Evolutionary conservation across 2,888 invertebrate species (phyloP).

Genomic region (Drosophila leonis): DNA sequence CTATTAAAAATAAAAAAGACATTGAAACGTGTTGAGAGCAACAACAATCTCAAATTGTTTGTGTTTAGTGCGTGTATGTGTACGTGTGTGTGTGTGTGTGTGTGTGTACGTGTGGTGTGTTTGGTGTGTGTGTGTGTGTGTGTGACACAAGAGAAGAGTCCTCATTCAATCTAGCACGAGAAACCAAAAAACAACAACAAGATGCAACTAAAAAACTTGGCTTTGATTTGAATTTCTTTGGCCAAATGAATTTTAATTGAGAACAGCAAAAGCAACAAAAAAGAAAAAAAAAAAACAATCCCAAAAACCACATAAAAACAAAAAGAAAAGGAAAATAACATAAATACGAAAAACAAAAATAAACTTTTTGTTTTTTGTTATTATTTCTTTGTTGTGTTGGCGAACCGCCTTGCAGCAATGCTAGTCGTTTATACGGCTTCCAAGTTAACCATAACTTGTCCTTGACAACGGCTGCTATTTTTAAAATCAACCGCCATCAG

Average conservation of each 20-base stretch:
- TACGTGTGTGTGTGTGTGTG: slow-evolving; percentile 15
- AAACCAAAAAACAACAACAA: slow-evolving; percentile 25
- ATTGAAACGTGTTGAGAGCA: slow-evolving; percentile 43
- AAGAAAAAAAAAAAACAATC: slow-evolving; percentile 20
- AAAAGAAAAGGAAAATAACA: slow-evolving; percentile 7
- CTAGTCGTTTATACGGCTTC: slow-evolving; percentile 63
- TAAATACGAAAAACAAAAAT: slow-evolving; percentile 14
- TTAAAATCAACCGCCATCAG: slow-evolving; percentile 36
- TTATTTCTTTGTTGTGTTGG: slow-evolving; percentile 13
- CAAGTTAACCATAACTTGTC: slow-evolving; percentile 76
- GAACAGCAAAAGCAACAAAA: slow-evolving; percentile 17
- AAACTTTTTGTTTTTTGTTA: slow-evolving; percentile 27
- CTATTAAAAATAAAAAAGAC: slow-evolving; percentile 20
- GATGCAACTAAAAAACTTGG: slow-evolving; percentile 40
- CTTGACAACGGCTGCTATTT: slow-evolving; percentile 64
- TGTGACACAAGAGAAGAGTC: slow-evolving; percentile 45
- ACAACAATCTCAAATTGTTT: slow-evolving; percentile 36
- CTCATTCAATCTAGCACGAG: slow-evolving; percentile 44
- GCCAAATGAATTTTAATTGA: slow-evolving; percentile 51
- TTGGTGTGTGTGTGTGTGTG: slow-evolving; percentile 16
- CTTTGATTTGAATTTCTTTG: slow-evolving; percentile 48
- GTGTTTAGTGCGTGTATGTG: slow-evolving; percentile 15
- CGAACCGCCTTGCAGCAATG: slow-evolving; percentile 39
- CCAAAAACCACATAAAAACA: slow-evolving; percentile 2
- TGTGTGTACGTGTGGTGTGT: slow-evolving; percentile 28